Percentiles rank a stretch among this genome's conserved stretches.
These are phyloP conservation scores for Sthenelais limicola DNA, from an alignment of 2,888 invertebrate genomes.

Conservation along the genomic window DNA sequence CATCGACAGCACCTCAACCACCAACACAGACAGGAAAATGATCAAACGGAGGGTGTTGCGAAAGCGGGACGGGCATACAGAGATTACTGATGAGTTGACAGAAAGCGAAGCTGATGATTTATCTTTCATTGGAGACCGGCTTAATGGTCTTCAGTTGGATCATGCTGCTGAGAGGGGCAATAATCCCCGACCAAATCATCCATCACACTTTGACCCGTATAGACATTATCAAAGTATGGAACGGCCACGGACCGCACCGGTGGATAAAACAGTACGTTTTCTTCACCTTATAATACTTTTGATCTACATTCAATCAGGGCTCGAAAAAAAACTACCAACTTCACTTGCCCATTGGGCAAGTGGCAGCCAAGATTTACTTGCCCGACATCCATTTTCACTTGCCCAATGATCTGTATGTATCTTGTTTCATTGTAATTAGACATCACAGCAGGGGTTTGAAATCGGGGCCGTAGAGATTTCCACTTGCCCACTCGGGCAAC, in stretches of 20 bases:
- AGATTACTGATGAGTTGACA: slow-evolving; percentile 48
- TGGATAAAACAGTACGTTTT: neutral
- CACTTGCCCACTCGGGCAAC: too few relatives aligned
- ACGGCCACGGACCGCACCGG: neutral
- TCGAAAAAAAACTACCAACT: too few relatives aligned
- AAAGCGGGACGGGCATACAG: slow-evolving; percentile 53
- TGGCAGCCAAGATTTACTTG: too few relatives aligned
- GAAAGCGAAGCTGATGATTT: slow-evolving; percentile 46
- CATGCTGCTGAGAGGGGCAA: neutral
- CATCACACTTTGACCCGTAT: slow-evolving; percentile 27
- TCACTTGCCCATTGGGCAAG: too few relatives aligned
- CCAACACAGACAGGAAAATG: slow-evolving; percentile 37
- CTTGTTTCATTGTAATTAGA: too few relatives aligned
- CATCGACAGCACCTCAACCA: slow-evolving; percentile 35
- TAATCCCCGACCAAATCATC: slow-evolving; percentile 2
- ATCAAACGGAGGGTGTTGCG: slow-evolving; percentile 49
- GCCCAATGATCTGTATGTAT: too few relatives aligned
- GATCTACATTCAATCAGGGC: neutral
- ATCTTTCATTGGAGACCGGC: slow-evolving; percentile 14
- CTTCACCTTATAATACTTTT: neutral
- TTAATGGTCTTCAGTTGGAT: neutral
- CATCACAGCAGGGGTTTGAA: too few relatives aligned
- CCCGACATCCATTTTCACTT: too few relatives aligned
- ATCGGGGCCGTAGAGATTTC: too few relatives aligned
- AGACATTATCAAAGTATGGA: slow-evolving; percentile 1